Percentiles rank a stretch among this genome's conserved stretches.
These are phyloP conservation scores for Acrossocheilus fasciatus DNA, from an alignment of 2,797 vertebrate species.

Conservation along the genomic window DNA sequence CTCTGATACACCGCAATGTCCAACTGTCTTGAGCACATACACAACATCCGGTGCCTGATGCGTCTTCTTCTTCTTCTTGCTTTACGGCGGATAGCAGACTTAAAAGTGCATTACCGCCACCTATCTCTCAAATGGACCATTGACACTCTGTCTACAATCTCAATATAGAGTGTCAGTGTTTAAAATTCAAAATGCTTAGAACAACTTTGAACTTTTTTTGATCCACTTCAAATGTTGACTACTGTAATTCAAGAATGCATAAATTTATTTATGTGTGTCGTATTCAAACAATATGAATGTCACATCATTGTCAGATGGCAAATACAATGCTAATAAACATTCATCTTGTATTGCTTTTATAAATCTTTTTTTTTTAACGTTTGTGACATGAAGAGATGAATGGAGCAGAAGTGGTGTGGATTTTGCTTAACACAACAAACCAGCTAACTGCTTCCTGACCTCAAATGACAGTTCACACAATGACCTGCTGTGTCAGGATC, in stretches of 20 bases:
- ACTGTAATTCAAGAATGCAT: neutral
- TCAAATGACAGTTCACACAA: conserved; percentile 43
- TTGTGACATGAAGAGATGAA: neutral
- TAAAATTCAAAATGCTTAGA: too few species aligned
- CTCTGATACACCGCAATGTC: too few species aligned
- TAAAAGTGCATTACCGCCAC: too few species aligned
- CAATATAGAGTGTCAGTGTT: too few species aligned
- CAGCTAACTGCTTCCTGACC: conserved; percentile 24
- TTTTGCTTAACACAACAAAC: conserved; percentile 11
- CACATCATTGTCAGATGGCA: neutral
- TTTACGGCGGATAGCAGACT: too few species aligned
- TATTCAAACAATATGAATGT: neutral
- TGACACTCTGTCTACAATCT: too few species aligned
- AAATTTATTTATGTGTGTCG: neutral
- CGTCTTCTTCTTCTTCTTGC: too few species aligned
- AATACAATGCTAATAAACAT: neutral
- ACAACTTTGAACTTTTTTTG: too few species aligned
- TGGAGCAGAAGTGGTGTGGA: neutral
- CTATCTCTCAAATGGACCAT: too few species aligned
- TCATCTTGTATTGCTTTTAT: neutral
- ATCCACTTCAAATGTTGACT: neutral
- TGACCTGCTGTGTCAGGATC: conserved; percentile 43
- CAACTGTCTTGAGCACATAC: too few species aligned
- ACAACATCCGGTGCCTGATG: too few species aligned
- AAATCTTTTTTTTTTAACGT: neutral